These are phyloP conservation scores for Scaptomyza parva DNA, from an alignment of 2,888 invertebrate genomes.

Conservation along the genomic window DNA sequence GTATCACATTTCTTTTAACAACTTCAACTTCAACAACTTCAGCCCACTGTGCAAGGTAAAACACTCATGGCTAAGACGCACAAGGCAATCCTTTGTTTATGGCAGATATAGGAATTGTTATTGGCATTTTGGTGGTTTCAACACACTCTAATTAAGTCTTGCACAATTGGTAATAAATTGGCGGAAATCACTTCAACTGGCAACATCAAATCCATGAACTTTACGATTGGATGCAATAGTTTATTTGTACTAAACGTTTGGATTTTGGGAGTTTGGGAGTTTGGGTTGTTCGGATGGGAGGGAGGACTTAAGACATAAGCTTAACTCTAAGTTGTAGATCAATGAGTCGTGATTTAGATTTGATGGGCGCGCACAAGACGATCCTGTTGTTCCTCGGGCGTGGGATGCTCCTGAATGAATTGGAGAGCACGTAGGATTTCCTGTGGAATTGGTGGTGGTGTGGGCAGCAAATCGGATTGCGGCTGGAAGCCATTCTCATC, in stretches of 20 bases:
- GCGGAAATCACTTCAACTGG: constrained; percentile 58
- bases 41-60: constrained; percentile 19
- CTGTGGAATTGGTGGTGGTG: constrained; percentile 81
- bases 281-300: constrained; percentile 9
- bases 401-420: constrained; percentile 77
- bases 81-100: constrained; percentile 36
- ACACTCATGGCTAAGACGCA: neutral
- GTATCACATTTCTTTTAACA: too few relatives aligned
- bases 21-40: too few relatives aligned
- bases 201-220: constrained; percentile 14
- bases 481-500: constrained; percentile 82
- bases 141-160: constrained; percentile 55
- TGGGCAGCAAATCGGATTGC: constrained; percentile 76
- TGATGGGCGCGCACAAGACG: constrained; percentile 65
- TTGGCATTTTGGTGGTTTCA: constrained; percentile 9
- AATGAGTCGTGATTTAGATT: constrained; percentile 37
- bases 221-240: constrained; percentile 22
- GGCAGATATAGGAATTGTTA: neutral
- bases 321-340: constrained; percentile 17
- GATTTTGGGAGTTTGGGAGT: constrained; percentile 9
- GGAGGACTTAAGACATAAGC: constrained; percentile 11
- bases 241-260: constrained; percentile 45
- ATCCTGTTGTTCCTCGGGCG: constrained; percentile 78
- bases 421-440: constrained; percentile 68
- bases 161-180: constrained; percentile 36